phyloP scores from a whole-genome alignment of 2,888 invertebrate genomes.

The Chrysolina oricalcia region DNA sequence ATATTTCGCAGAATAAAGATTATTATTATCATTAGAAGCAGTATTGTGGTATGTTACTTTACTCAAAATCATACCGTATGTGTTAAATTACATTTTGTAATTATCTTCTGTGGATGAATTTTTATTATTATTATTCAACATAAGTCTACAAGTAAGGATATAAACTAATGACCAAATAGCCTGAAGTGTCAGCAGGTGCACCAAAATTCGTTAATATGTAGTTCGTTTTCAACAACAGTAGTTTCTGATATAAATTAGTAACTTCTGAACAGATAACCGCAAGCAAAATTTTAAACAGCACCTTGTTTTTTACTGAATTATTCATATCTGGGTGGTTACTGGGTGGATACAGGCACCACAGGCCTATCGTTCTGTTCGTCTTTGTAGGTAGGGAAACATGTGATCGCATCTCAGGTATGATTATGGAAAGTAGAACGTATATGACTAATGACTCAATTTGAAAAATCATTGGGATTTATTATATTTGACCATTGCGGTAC shows the following conservation, averaged over 20 bases:
- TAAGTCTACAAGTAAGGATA: background rate
- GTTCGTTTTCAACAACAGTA: constrained; percentile 46
- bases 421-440: background rate
- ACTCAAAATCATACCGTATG: too few species aligned
- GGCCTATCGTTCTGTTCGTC: background rate
- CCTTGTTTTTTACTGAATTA: constrained; percentile 63
- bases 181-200: constrained; percentile 18
- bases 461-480: background rate
- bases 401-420: constrained; percentile 5
- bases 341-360: constrained; percentile 8
- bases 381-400: background rate
- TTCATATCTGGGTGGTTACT: constrained; percentile 58
- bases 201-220: constrained; percentile 9
- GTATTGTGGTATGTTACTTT: too few species aligned
- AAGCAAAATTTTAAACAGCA: constrained; percentile 61
- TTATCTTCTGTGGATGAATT: too few species aligned
- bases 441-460: constrained; percentile 15
- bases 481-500: background rate
- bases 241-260: constrained; percentile 56
- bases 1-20: too few species aligned
- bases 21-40: too few species aligned
- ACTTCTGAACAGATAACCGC: constrained; percentile 58
- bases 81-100: too few species aligned
- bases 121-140: too few species aligned
- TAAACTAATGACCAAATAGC: constrained; percentile 5